Conservation (phyloP, 2,888 invertebrate genomes). For the Petrolisthes cinctipes region DNA sequence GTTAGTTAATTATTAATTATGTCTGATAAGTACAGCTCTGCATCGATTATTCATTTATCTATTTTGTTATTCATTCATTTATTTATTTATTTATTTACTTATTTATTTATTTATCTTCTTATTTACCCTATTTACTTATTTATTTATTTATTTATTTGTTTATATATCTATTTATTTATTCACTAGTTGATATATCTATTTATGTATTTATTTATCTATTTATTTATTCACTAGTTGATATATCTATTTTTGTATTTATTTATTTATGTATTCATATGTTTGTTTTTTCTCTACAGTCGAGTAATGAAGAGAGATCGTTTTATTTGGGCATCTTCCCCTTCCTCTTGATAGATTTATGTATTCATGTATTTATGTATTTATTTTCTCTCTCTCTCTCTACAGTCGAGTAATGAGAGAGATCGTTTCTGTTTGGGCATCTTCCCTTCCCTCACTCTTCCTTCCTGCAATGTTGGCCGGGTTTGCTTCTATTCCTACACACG, state of each 20-base stretch:
- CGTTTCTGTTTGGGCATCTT: conserved; percentile 45
- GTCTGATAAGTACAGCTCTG: no score
- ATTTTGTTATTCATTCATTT: no score
- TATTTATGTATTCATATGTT: background rate
- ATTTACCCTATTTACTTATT: no score
- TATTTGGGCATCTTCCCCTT: no score
- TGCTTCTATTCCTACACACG: conserved; percentile 44
- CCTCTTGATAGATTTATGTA: background rate
- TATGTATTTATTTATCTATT: background rate
- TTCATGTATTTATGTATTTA: background rate
- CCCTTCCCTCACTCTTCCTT: conserved; percentile 45
- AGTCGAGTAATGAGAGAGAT: conserved; percentile 14
- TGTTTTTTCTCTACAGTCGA: background rate
- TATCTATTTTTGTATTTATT: background rate
- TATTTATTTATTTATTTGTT: background rate
- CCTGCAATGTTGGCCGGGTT: conserved; percentile 56
- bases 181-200: background rate
- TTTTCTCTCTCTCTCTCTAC: background rate
- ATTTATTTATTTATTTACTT: no score
- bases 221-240: background rate
- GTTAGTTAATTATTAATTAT: no score
- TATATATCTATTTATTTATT: background rate
- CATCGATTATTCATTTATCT: no score
- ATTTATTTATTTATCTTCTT: no score
- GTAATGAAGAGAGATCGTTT: no score